These are phyloP conservation scores for Geotrypetes seraphini DNA, from an alignment of 2,797 vertebrate genomes.

Conservation along the genomic window DNA sequence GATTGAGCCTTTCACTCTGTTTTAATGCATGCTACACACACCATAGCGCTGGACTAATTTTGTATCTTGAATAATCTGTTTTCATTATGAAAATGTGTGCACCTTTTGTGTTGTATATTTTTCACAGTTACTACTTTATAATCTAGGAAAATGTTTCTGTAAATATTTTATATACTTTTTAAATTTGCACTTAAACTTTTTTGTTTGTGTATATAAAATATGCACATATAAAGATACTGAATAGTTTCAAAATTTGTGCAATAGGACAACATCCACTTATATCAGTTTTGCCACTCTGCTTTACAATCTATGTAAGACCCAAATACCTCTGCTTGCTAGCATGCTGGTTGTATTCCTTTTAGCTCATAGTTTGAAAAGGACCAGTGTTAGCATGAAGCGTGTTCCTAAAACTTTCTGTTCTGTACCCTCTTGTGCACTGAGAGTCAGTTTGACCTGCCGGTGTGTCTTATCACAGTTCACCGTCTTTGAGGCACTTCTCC, in stretches of 20 bases:
- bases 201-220: conserved; percentile 37
- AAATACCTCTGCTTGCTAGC: too few species aligned
- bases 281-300: too few species aligned
- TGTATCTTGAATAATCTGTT: conserved; percentile 8
- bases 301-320: too few species aligned
- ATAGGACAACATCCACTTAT: too few species aligned
- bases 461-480: background rate
- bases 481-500: too few species aligned
- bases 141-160: conserved; percentile 19
- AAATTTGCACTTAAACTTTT: conserved; percentile 26
- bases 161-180: too few species aligned
- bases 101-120: conserved; percentile 14
- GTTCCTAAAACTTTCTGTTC: conserved; percentile 2
- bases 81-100: conserved; percentile 13
- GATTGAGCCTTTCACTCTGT: too few species aligned
- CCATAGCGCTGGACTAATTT: too few species aligned
- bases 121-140: conserved; percentile 19
- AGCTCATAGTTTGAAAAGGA: background rate
- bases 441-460: background rate
- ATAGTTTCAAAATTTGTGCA: too few species aligned
- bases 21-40: too few species aligned
- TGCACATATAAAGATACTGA: too few species aligned
- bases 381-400: conserved; percentile 13
- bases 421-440: background rate
- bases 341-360: conserved; percentile 11